Evolutionary conservation across 1,140 invertebrate species (phyloP).

Genomic region (Ladona fulva): DNA sequence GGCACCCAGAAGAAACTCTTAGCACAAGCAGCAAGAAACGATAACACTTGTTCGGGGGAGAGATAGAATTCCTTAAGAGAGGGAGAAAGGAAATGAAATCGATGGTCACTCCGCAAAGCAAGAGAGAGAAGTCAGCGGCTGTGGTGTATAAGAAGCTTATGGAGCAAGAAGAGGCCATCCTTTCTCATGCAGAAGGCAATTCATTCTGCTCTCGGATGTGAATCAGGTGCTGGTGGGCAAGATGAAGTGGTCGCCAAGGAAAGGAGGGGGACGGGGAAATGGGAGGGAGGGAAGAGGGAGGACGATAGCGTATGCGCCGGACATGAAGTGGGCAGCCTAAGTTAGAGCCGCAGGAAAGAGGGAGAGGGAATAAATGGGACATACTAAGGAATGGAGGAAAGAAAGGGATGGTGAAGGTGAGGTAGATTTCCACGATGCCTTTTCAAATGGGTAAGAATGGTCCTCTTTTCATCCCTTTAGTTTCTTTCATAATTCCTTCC

Average conservation of each 20-base stretch:
- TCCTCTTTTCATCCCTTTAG: not conserved
- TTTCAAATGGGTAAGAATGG: not conserved
- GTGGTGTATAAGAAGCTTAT: not conserved
- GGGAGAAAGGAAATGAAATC: not conserved
- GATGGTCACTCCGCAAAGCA: not conserved
- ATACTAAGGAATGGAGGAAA: not conserved
- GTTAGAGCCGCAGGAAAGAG: not conserved
- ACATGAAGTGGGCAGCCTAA: not conserved
- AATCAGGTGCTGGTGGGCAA: not conserved
- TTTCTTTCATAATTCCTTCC: not conserved
- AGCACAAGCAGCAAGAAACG: too few species aligned
- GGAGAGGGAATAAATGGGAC: not conserved
- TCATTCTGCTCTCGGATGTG: not conserved
- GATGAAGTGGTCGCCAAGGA: not conserved
- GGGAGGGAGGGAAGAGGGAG: not conserved
- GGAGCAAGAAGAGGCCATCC: not conserved
- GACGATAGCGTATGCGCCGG: not conserved
- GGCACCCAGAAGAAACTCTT: too few species aligned
- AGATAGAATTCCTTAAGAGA: not conserved
- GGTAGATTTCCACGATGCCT: not conserved
- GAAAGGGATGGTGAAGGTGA: not conserved
- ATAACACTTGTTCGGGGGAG: not conserved
- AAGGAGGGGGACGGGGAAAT: not conserved
- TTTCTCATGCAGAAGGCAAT: not conserved
- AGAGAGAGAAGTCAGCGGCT: not conserved